Evolutionary conservation across 2,888 invertebrate genomes (phyloP), one percentile per base, ranked within the genome.

Genomic region (Belgica antarctica): DNA sequence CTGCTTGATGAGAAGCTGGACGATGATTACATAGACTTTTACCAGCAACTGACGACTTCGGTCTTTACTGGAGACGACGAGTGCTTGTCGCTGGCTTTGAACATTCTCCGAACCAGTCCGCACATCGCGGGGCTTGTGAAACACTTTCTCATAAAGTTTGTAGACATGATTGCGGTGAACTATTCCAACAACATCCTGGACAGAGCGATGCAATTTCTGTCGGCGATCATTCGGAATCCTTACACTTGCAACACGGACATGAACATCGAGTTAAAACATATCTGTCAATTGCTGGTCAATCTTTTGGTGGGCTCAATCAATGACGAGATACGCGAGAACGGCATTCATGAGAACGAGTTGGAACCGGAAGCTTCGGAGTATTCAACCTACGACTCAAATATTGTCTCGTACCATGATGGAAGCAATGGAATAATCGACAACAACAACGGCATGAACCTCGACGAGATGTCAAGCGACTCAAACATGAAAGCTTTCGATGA

Each of bases 251-350:
- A 78, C 71, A 75, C 74, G 5, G 74, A 75, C 10, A 76, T 76
- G n/a, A 75, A 77, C 1, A 70, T 46, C 41, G 59, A 70, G 17
- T 19, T 70, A 17, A 70, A 70, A 15, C 76, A 80, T 72, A 72
- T 80, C 27, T 75, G 79, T 0, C 79, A 80, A 72, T 75, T 80
- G 22, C 75, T 80, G 1, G 74, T 78, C 10, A 78, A 79, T 7
- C 76, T 80, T 62, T 72, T 80, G 1, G 72, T 80, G 70, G 79
- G 77, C 1, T 77, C 78, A 0, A 77, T 74, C 68, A 79, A 79
- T 65, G 70, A 70, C 19, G 70, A 70, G 22, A 31, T 70, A 12
- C 19, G 59, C 4, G 61, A 61, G 31, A 70, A 70, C 31, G 70
- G 70, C 1, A 59, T 61, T 31, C 27, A 70, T 41, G 25, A n/a